phyloP scores from a whole-genome alignment of 2,888 invertebrate genomes.

The Megastigmus dorsalis region DNA sequence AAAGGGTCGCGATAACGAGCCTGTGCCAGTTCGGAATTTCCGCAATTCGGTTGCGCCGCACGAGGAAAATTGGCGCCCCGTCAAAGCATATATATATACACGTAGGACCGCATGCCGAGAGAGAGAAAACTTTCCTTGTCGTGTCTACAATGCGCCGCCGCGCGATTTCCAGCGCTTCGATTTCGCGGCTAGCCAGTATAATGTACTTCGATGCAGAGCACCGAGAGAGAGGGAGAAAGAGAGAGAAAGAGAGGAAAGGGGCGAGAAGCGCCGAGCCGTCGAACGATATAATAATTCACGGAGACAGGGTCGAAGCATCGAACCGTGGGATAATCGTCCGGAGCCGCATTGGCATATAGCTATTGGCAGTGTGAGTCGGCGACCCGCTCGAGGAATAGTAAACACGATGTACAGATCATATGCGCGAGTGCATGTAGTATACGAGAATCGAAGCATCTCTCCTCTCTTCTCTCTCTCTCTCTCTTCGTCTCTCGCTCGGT shows the following conservation, averaged over 20 bases:
- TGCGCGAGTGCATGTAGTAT: neutral
- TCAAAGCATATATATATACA: too few relatives aligned
- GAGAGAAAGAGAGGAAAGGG: neutral
- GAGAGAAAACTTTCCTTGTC: conserved; percentile 28
- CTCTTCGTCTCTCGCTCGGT: neutral
- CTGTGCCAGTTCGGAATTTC: too few relatives aligned
- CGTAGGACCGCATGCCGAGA: conserved; percentile 6
- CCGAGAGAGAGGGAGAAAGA: neutral
- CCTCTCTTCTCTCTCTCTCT: neutral
- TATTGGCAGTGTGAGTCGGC: conserved; percentile 43
- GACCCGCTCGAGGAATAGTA: too few relatives aligned
- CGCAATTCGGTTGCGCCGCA: too few relatives aligned
- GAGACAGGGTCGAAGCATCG: conserved; percentile 59
- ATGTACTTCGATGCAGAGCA: too few relatives aligned
- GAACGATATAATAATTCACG: conserved; percentile 57
- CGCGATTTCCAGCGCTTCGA: too few relatives aligned
- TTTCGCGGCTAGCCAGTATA: too few relatives aligned
- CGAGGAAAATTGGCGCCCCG: too few relatives aligned
- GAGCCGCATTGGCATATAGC: conserved; percentile 10
- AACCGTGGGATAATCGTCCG: conserved; percentile 56
- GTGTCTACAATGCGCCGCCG: too few relatives aligned
- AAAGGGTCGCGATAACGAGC: too few relatives aligned
- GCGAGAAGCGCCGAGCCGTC: conserved; percentile 21
- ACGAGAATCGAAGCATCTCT: neutral
- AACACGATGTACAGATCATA: conserved; percentile 15